Base-by-base conservation (phyloP, 2,797 vertebrate species). In the Chloroceryle amazona region DNA sequence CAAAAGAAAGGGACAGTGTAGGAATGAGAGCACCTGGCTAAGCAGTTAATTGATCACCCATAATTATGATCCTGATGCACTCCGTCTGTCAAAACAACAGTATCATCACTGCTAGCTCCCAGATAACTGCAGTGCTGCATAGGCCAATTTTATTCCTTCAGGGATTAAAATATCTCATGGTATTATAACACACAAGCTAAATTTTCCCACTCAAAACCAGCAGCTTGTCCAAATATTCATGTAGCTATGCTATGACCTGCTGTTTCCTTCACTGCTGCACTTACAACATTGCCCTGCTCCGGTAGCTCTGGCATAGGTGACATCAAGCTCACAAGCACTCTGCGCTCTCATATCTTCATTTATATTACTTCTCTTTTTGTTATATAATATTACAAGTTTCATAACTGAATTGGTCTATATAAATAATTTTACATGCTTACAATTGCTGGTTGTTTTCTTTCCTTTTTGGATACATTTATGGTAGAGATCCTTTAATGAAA, bases 21-120 rank as follows among this genome's bases (percentile, higher is more conserved):
- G 70, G 47, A 66, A 58, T 58, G 39, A 89, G 75, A 39, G 17
- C 60, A 70, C 5, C 15, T 2, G 5, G 22, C 33, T 65, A 76
- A 58, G 47, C 15, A 66, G 19, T 49, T 68, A 60, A 25, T 11
- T 41, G 41, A 57, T 71, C 2, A 1, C 31, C 9, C 26, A 8
- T 35, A 55, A 18, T 15, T 46, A 37, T 6, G 51, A 71, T 18
- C 3, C 16, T 0, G 0, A 54, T 13, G 57, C 44, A 52, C 21
- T 71, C 37, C 60, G 23, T 13, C 67, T 44, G 22, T 60, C 68
- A 78, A 91, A 82, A 49, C 9, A 15, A 49, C 41, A 60, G 22
- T 21, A 33, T 2, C 0, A 71, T 57, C 51, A 16, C 61, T 37
- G 18, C 15, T 57, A 11, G 52, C 25, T 61, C 47, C 61, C 29